Base-by-base conservation (phyloP, 2,888 invertebrate genomes). In the Drosophila cyrtoloma region DNA sequence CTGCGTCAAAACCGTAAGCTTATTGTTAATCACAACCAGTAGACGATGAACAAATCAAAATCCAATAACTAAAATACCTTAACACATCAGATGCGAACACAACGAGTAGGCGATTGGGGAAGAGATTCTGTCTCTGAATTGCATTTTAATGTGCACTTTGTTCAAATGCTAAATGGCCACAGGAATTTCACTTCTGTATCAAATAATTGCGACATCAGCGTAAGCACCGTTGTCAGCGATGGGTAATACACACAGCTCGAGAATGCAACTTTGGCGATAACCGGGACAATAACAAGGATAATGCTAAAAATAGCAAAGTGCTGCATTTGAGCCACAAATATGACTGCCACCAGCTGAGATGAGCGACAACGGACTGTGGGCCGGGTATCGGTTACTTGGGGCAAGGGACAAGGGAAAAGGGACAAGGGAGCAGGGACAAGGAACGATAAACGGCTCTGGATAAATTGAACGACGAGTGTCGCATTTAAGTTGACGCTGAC, bases 321-420 rank as follows among this genome's bases (percentile, higher is more conserved):
- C 87, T 72, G 74, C 81, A 89, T 91, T 90, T 90, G 86, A 86
- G 89, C 82, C 79, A 60, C 84, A 89, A 90, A 86, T 84, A 86
- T 90, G 89, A 89, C 72, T 64, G 56, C 73, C 75, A 51, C 42
- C 63, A 33, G 28, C 51, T 22, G 59, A 44, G 64, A 63, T 69
- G 63, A 61, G 26, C 62, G 56, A 68, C 55, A 71, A 61, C 37
- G 60, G 7, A 5, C 35, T 16, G 33, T 7, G 14, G 39, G 37
- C 22, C 22, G 44, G 7, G 7, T 22, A 26, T 47, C 22, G 16
- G 9, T 47, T 47, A 26, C 47, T 16, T 26, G 4, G 22, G 47
- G 2, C 4, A 47, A 7, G 22, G 16, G 19, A 5, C 3, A 9
- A 0, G 19, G 1, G n/a, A n/a, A n/a, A 22, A 1, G 19, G 39